phyloP scores from a whole-genome alignment of 53 echinoderm and acorn worm species.

The Arbacia lixula region DNA sequence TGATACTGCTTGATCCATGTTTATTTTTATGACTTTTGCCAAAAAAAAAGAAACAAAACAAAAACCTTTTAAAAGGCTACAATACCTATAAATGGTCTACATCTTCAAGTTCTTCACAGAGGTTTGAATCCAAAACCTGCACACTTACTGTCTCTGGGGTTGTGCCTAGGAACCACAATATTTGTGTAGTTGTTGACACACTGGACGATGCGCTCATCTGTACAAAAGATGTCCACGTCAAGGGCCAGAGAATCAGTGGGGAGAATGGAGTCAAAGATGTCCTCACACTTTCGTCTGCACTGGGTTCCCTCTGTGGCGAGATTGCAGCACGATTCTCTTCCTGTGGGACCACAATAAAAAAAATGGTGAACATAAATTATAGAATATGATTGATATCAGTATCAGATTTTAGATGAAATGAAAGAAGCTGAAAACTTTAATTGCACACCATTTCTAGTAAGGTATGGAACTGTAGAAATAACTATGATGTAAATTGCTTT shows the following conservation, averaged over 20 bases:
- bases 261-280: conserved; percentile 74
- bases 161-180: conserved; percentile 65
- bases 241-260: conserved; percentile 77
- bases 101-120: too few relatives aligned
- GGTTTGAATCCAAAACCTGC: too few relatives aligned
- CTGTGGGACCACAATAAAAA: too few relatives aligned
- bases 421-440: too few relatives aligned
- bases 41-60: neutral
- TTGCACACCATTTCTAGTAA: too few relatives aligned
- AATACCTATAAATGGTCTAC: too few relatives aligned
- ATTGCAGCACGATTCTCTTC: conserved; percentile 82
- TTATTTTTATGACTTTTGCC: neutral
- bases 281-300: conserved; percentile 83
- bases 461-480: too few relatives aligned
- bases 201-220: conserved; percentile 66
- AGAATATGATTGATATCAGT: too few relatives aligned
- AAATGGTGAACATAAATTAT: too few relatives aligned
- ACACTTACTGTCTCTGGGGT: conserved; percentile 97
- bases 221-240: conserved; percentile 80
- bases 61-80: neutral
- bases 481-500: too few relatives aligned
- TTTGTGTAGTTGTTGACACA: conserved; percentile 92
- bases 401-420: too few relatives aligned
- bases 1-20: too few relatives aligned
- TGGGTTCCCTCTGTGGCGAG: conserved; percentile 64